These are phyloP conservation scores for Xiphorhynchus erythropygius DNA, from an alignment of 2,797 vertebrate species.

Conservation along the genomic window DNA sequence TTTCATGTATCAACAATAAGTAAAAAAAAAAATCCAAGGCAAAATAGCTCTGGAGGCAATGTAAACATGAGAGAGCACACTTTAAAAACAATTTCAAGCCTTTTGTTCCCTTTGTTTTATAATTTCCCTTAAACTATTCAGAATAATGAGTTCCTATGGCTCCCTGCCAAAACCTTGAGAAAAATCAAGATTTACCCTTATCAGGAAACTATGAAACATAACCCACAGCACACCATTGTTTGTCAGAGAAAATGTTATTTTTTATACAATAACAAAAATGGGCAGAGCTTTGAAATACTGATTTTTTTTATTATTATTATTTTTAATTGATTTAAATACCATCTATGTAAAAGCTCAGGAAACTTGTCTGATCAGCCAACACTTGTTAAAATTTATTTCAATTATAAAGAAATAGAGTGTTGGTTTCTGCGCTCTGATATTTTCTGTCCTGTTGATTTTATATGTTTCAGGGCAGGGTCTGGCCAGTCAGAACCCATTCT, in stretches of 20 bases:
- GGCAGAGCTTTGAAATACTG: not conserved
- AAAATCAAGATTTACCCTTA: conserved; percentile 7
- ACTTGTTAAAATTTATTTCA: not conserved
- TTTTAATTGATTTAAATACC: not conserved
- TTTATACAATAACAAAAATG: not conserved
- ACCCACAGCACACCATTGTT: not conserved
- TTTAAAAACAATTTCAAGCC: conserved; percentile 26
- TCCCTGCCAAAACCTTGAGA: conserved; percentile 33
- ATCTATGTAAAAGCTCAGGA: not conserved
- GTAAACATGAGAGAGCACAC: not conserved
- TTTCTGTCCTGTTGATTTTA: not conserved
- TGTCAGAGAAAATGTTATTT: not conserved
- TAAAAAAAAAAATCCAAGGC: not conserved
- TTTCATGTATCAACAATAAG: not conserved
- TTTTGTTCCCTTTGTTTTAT: conserved; percentile 30
- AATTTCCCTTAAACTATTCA: conserved; percentile 22
- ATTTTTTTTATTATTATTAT: not conserved
- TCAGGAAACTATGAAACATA: conserved; percentile 38
- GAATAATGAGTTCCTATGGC: conserved; percentile 38
- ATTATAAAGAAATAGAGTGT: not conserved
- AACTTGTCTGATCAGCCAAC: not conserved
- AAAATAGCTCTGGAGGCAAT: not conserved
- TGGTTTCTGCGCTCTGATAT: not conserved
- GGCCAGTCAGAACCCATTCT: not conserved
- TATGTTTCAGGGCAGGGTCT: not conserved